Evolutionary conservation across 2,888 invertebrate species (phyloP), one percentile per base, ranked within the genome.

Genomic region (Eupsilia transversa): DNA sequence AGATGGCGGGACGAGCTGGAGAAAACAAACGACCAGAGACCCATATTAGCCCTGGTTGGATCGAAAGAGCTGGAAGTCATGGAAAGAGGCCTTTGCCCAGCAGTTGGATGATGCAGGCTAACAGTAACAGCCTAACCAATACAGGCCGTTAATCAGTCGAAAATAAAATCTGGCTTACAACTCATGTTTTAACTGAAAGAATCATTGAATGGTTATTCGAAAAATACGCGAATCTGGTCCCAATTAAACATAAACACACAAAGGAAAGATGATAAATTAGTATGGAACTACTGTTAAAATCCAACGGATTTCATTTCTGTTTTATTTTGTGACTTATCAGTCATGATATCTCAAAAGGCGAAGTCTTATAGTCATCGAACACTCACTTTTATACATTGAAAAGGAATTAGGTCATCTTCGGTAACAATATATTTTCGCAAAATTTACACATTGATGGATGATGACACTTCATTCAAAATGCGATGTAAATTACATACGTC

Each of bases 381-480:
- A 33, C 10, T 30, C 38, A 27, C 20, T 73, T 49, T 43, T 14
- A 41, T 43, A 43, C n/a, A 38, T 60, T 38, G 20, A 49, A 68
- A 70, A 65, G 14, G 27, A 76, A 82, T 71, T n/a, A 67, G 67
- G 57, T 64, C 71, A 78, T 68, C 23, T 65, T 78, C 38, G 14
- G 38, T 43, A 78, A 63, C 63, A 72, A 77, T 59, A 82, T 49
- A 78, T 82, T 72, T 71, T 76, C 61, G 33, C 52, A 38, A 57
- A 77, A 77, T 70, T 65, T 77, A 77, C 64, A 71, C 64, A 74
- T 82, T 82, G 84, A 87, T 84, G 57, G 79, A 87, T 82, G 78
- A 76, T 80, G 83, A 74, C 74, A 77, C 68, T 70, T 71, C 74
- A 76, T 85, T 87, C 77, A 74, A 61, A 82, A 86, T 80, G 74